phyloP scores from a whole-genome alignment of 2,797 vertebrate genomes.

The Syngnathus rostellatus region DNA sequence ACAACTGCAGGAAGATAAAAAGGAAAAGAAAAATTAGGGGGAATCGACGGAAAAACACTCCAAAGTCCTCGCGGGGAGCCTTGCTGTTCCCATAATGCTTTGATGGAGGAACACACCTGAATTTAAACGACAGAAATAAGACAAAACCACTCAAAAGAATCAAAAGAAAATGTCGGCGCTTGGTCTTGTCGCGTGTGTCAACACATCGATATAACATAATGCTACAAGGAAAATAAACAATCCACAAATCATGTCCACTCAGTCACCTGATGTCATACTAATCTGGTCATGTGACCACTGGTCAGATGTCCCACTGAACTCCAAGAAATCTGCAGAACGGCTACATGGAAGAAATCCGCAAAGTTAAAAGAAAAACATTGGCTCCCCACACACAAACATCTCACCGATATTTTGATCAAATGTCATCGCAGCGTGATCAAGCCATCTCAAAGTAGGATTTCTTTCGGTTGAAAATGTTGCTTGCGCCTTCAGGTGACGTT shows the following conservation, averaged over 20 bases:
- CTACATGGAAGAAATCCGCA: background rate
- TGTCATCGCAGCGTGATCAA: background rate
- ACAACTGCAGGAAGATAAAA: conserved; percentile 8
- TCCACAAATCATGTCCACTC: background rate
- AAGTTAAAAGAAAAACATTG: background rate
- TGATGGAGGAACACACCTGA: background rate
- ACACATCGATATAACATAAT: too few relatives aligned
- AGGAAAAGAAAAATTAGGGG: background rate
- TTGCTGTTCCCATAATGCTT: background rate
- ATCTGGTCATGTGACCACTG: background rate
- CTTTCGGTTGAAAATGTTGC: background rate
- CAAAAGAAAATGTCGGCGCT: background rate
- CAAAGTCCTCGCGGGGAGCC: background rate
- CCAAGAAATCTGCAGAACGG: background rate
- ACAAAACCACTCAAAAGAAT: background rate
- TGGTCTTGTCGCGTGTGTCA: too few relatives aligned
- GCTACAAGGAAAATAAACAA: background rate
- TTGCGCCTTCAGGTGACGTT: background rate
- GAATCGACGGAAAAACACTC: background rate
- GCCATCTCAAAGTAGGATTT: background rate
- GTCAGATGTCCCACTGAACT: background rate
- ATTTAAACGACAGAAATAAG: background rate
- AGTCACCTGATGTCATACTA: background rate
- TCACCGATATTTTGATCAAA: background rate
- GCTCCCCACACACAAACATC: too few relatives aligned